A percentile compares a stretch with the other conserved stretches of the same genome.
phyloP scores from a whole-genome alignment of 1,140 invertebrate genomes.

The Drosophila parabipectinata region DNA sequence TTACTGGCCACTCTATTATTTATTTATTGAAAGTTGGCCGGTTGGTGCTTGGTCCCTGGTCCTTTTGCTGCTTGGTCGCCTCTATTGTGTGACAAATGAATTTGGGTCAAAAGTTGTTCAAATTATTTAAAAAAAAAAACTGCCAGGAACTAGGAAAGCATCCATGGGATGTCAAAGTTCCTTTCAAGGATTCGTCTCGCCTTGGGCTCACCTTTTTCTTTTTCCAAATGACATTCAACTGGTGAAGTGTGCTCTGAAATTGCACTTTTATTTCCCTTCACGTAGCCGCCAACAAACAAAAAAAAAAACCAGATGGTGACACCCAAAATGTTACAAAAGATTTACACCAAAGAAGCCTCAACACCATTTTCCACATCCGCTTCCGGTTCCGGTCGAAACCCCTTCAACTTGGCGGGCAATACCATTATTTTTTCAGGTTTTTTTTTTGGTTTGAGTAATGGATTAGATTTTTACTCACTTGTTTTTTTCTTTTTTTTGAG shows the following conservation, averaged over 20 bases:
- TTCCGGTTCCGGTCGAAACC: neutral
- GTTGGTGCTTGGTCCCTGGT: constrained; percentile 54
- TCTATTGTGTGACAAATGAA: constrained; percentile 71
- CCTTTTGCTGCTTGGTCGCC: constrained; percentile 56
- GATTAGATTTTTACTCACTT: constrained; percentile 80
- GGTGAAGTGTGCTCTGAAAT: constrained; percentile 55
- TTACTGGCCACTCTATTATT: constrained; percentile 58
- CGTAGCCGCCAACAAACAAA: constrained; percentile 37
- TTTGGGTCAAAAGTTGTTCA: constrained; percentile 79
- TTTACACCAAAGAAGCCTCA: constrained; percentile 57
- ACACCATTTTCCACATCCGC: constrained; percentile 28
- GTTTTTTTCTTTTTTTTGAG: constrained; percentile 19
- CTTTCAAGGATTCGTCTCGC: constrained; percentile 69
- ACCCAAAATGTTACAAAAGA: constrained; percentile 74
- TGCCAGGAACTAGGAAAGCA: neutral
- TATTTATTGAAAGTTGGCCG: constrained; percentile 63
- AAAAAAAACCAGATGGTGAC: constrained; percentile 45
- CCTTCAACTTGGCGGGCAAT: constrained; percentile 13
- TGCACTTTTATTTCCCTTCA: constrained; percentile 76
- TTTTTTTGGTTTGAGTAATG: constrained; percentile 75
- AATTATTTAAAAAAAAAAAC: constrained; percentile 53
- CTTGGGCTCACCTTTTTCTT: constrained; percentile 23
- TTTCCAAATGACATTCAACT: constrained; percentile 65
- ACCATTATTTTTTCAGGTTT: constrained; percentile 58
- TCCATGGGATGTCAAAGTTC: constrained; percentile 47